Evolutionary conservation across 2,797 vertebrate species (phyloP), one percentile per base, ranked within the genome.

Genomic region (Artibeus jamaicensis): DNA sequence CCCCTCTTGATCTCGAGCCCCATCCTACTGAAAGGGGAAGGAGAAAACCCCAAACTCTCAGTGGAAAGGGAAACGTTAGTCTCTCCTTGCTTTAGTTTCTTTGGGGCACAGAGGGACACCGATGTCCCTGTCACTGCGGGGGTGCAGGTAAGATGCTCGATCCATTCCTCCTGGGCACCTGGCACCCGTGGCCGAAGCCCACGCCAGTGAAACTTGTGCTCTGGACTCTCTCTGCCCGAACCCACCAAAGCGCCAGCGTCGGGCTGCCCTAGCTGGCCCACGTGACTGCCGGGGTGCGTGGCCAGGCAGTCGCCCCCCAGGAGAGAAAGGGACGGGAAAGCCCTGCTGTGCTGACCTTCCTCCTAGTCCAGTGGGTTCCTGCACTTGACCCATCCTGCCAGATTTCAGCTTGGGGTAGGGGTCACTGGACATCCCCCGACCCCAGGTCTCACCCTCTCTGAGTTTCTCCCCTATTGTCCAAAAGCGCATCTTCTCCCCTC

Each of bases 111-210:
- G 39, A 39, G 71, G 32, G 68, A 77, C 55, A 29, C n/a, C 11
- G 5, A 26, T 0, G 0, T 26, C 9, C 32, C 57, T 48, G 29
- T 18, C 6, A 1, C 2, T 6, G 29, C 1, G 2, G 3, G 19
- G 24, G 11, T 44, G 18, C 48, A 77, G 22, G 5, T 48, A 6
- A 2, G 65, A 53, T 6, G 44, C 46, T 68, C 10, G 5, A 2
- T 50, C 32, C 7, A 0, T 15, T 22, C 6, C 37, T 53, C 82
- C 11, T 2, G 0, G 1, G 46, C 44, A 32, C 6, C 68, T 11
- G 34, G 8, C 2, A 19, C 12, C 78, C 59, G 0, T 39, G 3
- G 11, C 15, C 48, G 7, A 18, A 9, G 18, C 42, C 37, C 5
- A 0, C 1, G 15, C 46, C n/a, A 37, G n/a, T 24, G 62, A 24